A percentile compares a stretch with the other conserved stretches of the same genome.
Conservation (phyloP, 2,888 invertebrate species). For the Parascotia fuliginaria region DNA sequence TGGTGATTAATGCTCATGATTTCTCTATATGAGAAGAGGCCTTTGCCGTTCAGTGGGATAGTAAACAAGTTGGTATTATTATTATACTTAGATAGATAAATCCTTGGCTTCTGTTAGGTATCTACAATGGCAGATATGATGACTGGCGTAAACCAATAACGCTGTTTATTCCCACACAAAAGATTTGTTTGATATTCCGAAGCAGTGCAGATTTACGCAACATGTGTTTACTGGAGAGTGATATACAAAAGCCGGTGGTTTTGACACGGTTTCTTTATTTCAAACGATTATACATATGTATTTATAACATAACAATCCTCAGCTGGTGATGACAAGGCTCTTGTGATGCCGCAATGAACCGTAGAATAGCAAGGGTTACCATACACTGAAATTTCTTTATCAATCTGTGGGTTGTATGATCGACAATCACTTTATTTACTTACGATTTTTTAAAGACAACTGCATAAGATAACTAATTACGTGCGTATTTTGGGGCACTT, state of each 20-base stretch:
- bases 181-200: slow-evolving; percentile 8
- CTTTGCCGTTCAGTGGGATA: too few relatives aligned
- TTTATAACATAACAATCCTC: not conserved
- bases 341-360: not conserved
- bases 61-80: too few relatives aligned
- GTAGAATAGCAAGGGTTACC: too few relatives aligned
- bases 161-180: slow-evolving; percentile 5
- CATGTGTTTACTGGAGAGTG: slow-evolving; percentile 5
- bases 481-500: too few relatives aligned
- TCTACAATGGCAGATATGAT: not conserved
- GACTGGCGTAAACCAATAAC: not conserved
- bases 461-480: too few relatives aligned
- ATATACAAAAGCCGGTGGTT: slow-evolving; percentile 8
- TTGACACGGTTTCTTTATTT: slow-evolving; percentile 1
- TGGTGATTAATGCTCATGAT: too few relatives aligned
- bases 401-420: too few relatives aligned
- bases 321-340: not conserved
- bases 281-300: not conserved
- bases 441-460: too few relatives aligned
- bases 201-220: slow-evolving; percentile 2
- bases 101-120: not conserved
- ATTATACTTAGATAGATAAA: too few relatives aligned
- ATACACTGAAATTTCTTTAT: too few relatives aligned
- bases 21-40: too few relatives aligned
- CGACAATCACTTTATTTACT: too few relatives aligned